These are phyloP conservation scores for Sebastes minor DNA, from an alignment of 2,797 vertebrate genomes.

Conservation along the genomic window DNA sequence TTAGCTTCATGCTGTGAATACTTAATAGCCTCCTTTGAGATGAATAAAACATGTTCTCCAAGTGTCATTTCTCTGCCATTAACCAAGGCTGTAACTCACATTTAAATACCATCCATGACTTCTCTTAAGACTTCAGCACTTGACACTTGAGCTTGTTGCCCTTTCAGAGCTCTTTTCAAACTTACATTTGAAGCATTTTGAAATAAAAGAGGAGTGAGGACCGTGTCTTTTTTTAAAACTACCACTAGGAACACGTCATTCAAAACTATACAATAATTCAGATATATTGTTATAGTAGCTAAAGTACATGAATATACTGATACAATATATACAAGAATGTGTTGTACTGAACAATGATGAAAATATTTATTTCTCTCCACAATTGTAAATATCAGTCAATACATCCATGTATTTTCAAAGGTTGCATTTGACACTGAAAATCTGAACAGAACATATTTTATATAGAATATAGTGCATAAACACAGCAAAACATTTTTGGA, in stretches of 20 bases:
- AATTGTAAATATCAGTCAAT: rapidly evolving
- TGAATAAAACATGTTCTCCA: not conserved
- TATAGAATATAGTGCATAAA: too few relatives aligned
- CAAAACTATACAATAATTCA: too few relatives aligned
- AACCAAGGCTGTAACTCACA: not conserved
- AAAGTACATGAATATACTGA: too few relatives aligned
- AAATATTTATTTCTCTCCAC: too few relatives aligned
- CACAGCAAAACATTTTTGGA: too few relatives aligned
- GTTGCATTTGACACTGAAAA: too few relatives aligned
- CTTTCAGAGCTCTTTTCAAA: not conserved
- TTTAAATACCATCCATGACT: not conserved
- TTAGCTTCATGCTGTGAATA: not conserved
- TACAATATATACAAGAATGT: too few relatives aligned
- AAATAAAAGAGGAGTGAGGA: not conserved
- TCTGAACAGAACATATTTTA: too few relatives aligned
- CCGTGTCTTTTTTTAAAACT: not conserved
- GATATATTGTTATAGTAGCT: too few relatives aligned
- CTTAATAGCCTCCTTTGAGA: not conserved
- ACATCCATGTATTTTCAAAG: too few relatives aligned
- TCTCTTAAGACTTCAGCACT: not conserved
- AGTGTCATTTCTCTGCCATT: not conserved
- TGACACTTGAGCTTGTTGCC: not conserved
- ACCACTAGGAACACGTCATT: too few relatives aligned
- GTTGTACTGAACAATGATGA: too few relatives aligned
- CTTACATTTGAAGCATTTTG: not conserved